phyloP scores from a whole-genome alignment of 2,113 vertebrate genomes.

The Cyphomyrus plagiostoma region DNA sequence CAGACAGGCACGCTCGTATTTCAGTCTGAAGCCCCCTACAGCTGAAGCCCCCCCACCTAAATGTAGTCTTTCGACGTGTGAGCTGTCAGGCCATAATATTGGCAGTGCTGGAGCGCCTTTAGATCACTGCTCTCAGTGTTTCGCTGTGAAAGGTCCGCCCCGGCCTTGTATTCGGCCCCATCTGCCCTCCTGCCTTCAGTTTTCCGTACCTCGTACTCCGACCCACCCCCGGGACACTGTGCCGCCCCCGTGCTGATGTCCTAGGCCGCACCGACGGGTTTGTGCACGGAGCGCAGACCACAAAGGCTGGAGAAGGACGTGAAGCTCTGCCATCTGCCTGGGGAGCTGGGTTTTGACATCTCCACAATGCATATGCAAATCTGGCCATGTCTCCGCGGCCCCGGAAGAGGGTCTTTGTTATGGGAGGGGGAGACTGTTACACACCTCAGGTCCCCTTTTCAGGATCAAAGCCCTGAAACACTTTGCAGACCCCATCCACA shows the following conservation, averaged over 20 bases:
- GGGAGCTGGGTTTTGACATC: conserved; percentile 16
- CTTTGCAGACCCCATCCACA: neutral
- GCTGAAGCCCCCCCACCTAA: neutral
- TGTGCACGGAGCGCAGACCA: neutral
- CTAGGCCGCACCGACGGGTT: neutral
- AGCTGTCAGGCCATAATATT: neutral
- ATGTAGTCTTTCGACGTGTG: neutral
- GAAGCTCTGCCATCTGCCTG: conserved; percentile 41
- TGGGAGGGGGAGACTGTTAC: neutral
- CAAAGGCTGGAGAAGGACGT: conserved; percentile 31
- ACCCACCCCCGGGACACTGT: neutral
- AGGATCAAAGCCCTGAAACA: conserved; percentile 10
- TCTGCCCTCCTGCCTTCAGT: neutral
- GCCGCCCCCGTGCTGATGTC: neutral
- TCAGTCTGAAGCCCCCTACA: neutral
- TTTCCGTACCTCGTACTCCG: neutral
- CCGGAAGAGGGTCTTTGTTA: neutral
- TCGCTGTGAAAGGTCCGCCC: neutral
- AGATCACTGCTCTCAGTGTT: neutral
- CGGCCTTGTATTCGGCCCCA: neutral
- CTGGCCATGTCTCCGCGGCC: neutral
- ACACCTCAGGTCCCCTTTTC: neutral
- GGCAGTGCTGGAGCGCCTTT: neutral
- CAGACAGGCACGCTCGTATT: neutral
- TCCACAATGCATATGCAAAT: conserved; percentile 29